Base-by-base conservation (phyloP, 2,113 vertebrate genomes). In the Ramphastos sulfuratus region DNA sequence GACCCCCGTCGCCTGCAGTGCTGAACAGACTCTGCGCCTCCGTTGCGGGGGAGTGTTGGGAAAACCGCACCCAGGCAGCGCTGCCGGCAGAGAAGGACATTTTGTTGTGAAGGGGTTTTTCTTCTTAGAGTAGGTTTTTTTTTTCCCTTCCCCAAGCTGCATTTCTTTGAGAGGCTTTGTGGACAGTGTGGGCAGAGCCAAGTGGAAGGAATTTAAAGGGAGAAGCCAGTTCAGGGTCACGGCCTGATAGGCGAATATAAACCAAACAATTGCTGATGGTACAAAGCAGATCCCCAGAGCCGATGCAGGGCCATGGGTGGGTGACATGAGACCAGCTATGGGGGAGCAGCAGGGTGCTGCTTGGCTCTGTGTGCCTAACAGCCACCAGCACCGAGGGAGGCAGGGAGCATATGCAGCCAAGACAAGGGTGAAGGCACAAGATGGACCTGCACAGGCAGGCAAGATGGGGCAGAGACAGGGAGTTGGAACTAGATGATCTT, bases 101-200 rank as follows among this genome's bases (percentile, higher is more conserved):
- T 81, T 91, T 94, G 87, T 83, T 94, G 85, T 87, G 85, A 94
- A 91, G 80, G 75, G 80, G 28, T 60, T 92, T 92, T 85, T 91
- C 89, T 88, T 48, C 10, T 48, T 48, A 48, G 7, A 8, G 16
- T 46, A 18, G 17, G 7, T 19, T 52, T 50, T 50, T 23, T 50
- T 50, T 50, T 23, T 50, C 64, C 30, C 87, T 82, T 56, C 77
- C 71, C 10, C 87, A 65, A 84, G 85, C 81, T 73, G 92, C 66
- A 18, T 91, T 94, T 94, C 95, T 94, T 91, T 92, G 94, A 16
- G 60, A 67, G 87, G 90, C 95, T 96, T 92, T 95, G 95, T 94
- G 95, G 93, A 81, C 87, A 87, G 92, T 84, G 95, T 96, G 96
- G 96, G 96, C 92, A 96, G 95, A 92, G 94, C 94, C 94, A 90